Conservation (phyloP, 2,113 vertebrate genomes). For the Paradoxurus hermaphroditus region DNA sequence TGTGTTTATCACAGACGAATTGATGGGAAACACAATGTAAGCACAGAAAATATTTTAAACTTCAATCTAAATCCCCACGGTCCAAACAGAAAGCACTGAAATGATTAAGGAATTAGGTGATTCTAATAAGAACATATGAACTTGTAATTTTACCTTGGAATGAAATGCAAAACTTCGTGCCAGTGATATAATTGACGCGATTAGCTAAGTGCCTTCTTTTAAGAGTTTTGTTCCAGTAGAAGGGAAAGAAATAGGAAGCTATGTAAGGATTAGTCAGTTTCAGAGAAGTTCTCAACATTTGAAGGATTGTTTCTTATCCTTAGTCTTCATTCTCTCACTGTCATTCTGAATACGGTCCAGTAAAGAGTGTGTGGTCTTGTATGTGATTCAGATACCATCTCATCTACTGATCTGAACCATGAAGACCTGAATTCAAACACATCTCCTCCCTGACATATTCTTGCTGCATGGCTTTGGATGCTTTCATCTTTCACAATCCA, state of each 20-base stretch:
- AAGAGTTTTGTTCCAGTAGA: not conserved
- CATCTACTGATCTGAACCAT: not conserved
- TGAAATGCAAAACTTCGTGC: not conserved
- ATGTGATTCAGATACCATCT: not conserved
- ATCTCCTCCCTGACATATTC: not conserved
- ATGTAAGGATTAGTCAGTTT: not conserved
- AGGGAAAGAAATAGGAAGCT: not conserved
- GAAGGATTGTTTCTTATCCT: not conserved
- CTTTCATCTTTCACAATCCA: not conserved
- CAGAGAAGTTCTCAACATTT: not conserved
- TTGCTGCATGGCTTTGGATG: not conserved
- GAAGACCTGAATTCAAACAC: not conserved
- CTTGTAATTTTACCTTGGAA: not conserved
- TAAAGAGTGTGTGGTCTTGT: not conserved
- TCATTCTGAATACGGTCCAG: not conserved
- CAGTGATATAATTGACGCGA: not conserved
- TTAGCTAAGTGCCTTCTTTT: not conserved
- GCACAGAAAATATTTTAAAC: not conserved
- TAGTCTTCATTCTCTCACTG: not conserved
- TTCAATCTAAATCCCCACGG: accelerated
- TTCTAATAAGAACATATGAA: not conserved
- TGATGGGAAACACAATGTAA: not conserved
- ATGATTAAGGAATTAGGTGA: not conserved
- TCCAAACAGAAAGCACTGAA: not conserved
- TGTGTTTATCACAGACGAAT: not conserved